Conservation (phyloP, 2,113 vertebrate genomes). For the Litocranius walleri region DNA sequence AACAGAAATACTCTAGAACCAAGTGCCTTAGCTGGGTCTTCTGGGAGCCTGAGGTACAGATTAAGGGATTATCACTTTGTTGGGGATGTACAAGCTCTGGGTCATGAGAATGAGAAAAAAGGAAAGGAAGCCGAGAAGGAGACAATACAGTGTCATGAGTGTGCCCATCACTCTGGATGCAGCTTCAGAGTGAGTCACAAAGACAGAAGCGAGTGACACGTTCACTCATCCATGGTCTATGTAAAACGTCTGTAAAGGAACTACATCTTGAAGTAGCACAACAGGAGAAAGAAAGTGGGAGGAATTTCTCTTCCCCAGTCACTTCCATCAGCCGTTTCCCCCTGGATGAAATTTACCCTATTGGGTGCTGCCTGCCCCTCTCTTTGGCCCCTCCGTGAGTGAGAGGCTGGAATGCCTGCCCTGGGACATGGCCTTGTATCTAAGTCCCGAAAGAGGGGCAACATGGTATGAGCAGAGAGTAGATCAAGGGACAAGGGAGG, state of each 20-base stretch:
- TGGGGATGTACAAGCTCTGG: not conserved
- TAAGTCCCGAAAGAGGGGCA: not conserved
- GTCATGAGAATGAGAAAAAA: not conserved
- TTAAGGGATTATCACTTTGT: not conserved
- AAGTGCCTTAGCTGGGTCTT: not conserved
- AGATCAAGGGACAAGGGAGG: not conserved
- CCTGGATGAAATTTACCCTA: not conserved
- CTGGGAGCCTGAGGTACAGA: not conserved
- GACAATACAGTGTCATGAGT: not conserved
- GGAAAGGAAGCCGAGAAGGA: not conserved
- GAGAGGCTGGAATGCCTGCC: not conserved
- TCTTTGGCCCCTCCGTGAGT: not conserved
- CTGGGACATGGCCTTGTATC: not conserved
- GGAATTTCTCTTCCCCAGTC: not conserved
- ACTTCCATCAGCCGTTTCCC: not conserved
- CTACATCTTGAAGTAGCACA: not conserved
- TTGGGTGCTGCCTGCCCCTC: not conserved
- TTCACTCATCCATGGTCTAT: not conserved
- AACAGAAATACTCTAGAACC: not conserved
- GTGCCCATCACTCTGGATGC: accelerated
- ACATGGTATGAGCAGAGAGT: not conserved
- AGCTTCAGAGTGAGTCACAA: not conserved
- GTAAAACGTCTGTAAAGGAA: not conserved
- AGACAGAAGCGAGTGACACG: not conserved
- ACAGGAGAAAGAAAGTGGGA: not conserved